Evolutionary conservation across 1,140 invertebrate genomes (phyloP), one percentile per base, ranked within the genome.

Genomic region (Bombus fervidus): DNA sequence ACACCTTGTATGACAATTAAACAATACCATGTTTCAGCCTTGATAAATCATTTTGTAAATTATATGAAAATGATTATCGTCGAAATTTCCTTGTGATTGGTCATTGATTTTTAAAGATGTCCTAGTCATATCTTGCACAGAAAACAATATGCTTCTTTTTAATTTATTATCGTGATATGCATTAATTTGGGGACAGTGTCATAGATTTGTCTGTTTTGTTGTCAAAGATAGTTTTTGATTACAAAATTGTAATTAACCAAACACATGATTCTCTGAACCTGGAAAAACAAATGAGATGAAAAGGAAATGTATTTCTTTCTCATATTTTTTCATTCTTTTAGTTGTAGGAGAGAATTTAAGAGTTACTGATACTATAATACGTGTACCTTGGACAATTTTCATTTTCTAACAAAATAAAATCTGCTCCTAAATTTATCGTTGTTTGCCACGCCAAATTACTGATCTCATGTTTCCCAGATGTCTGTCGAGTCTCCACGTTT

Each of bases 241-340:
- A 28, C 5, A 37, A 47, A 34, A 71, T 79, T 59, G 18, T 79
- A 59, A 41, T 79, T 84, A 47, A 84, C 53, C 66, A 78, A 84
- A n/a, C 39, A 59, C 83, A 80, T 84, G 66, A 80, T 80, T 84
- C n/a, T 37, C 9, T n/a, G 15, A 37, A 72, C 39, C 83, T 84
- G 37, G 0, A 72, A 13, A 31, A 53, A 10, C 34, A 47, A n/a
- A 62, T 1, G 41, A 25, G 22, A 59, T 2, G 9, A 10, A 62
- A 25, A 64, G 12, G 31, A 25, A 25, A 59, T 39, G 10, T 28
- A 13, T 62, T 77, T 4, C 34, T n/a, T 62, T 22, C 47, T 53
- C 10, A 37, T 9, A 34, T 57, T 25, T 37, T 15, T 37, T 15
- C 34, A 0, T 37, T 13, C 25, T 28, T 12, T 22, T 22, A 53